phyloP scores from a whole-genome alignment of 2,797 vertebrate species.

The Hydrophis major region DNA sequence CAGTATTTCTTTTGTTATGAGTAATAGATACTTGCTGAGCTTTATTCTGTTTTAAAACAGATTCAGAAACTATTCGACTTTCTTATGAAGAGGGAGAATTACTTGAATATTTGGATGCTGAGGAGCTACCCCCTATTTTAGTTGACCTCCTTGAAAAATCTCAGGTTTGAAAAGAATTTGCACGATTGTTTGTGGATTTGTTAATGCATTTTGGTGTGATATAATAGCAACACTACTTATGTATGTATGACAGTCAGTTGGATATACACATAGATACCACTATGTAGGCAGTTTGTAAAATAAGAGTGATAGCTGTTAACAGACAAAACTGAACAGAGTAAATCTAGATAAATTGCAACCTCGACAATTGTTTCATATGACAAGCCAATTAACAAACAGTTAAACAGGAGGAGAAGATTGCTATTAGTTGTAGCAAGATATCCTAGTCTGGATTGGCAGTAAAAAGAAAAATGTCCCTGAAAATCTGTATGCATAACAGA shows the following conservation, averaged over 20 bases:
- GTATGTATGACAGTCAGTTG: not conserved
- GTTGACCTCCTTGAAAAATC: slow-evolving; percentile 99
- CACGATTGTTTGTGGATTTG: not conserved
- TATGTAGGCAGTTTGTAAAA: not conserved
- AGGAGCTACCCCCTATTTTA: slow-evolving; percentile 95
- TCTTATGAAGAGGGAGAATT: slow-evolving; percentile 97
- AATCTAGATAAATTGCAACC: not conserved
- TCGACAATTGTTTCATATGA: not conserved
- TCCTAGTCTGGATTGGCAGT: not conserved
- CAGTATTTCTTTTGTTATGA: not conserved
- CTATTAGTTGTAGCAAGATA: not conserved
- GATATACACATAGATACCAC: not conserved
- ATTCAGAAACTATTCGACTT: slow-evolving; percentile 97
- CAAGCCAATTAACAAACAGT: not conserved
- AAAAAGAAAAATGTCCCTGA: not conserved
- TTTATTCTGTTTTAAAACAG: slow-evolving; percentile 66
- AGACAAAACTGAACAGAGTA: not conserved
- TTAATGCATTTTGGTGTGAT: not conserved
- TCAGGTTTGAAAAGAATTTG: slow-evolving; percentile 77
- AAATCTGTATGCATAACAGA: not conserved
- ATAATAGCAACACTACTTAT: not conserved
- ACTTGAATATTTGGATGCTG: slow-evolving; percentile 96
- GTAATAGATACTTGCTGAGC: slow-evolving; percentile 8
- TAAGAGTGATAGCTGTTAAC: not conserved
- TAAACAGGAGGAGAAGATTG: not conserved